Evolutionary conservation across 2,888 invertebrate genomes (phyloP), one percentile per base, ranked within the genome.

Genomic region (Thereva unica): DNA sequence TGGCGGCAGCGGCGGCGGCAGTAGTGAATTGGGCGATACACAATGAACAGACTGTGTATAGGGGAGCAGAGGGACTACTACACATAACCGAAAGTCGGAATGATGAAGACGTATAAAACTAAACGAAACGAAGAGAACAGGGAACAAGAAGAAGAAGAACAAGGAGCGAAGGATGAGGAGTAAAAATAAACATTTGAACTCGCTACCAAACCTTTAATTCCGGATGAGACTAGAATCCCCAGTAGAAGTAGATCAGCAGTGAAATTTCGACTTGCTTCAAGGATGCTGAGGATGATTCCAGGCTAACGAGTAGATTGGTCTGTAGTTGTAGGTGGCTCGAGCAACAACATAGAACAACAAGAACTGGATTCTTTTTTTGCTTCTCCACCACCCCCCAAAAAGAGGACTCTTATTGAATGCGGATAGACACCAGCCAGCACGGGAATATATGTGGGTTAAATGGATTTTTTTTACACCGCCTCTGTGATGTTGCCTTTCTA

Each of bases 211-310:
- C 40, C 61, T 50, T 50, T 61, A 61, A 50, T 61, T 61, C 50
- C 35, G 61, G 50, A 61, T 61, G 61, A 50, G 41, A 50, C 40
- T 61, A 23, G 23, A 23, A 23, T 23, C 23, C 23, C 41, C 38
- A 61, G 50, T 61, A 61, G 50, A 61, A 53, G 40, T 53, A 53
- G 10, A 53, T 53, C 53, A 38, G 38, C 57, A 61, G 50, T 34
- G 40, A 61, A 61, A 61, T 61, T 61, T 61, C 50, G 49, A 40
- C 23, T 41, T 61, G 41, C 34, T 50, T 61, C 50, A 50, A 9
- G 53, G 53, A 53, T 38, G 50, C 61, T 49, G 23, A 40, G 41
- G 40, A 23, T 40, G 10, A 12, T 12, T 23, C n/a, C 7, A 38
- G 42, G 23, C 23, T 23, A 23, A 23, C 23, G 55, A 41, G 55